Percentiles rank a stretch among this genome's conserved stretches.
phyloP scores from a whole-genome alignment of 2,797 vertebrate species.

The Hozukius guyotensis region DNA sequence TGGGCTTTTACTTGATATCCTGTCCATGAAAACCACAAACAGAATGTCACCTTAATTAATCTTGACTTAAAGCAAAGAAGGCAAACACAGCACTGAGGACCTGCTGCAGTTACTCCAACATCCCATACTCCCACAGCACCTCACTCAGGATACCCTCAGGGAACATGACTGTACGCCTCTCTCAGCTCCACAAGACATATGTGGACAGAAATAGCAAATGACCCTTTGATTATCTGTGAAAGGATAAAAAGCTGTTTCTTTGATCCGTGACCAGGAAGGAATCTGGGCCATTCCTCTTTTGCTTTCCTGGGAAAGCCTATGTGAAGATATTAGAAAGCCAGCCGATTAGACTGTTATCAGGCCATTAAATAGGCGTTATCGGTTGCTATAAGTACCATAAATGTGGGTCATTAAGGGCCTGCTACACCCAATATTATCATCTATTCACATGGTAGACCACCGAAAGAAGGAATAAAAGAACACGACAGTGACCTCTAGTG shows the following conservation, averaged over 20 bases:
- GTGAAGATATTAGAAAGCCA: background rate
- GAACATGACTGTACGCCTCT: background rate
- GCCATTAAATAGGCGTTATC: no score
- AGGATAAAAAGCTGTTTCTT: slow-evolving; percentile 35
- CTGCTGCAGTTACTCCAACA: background rate
- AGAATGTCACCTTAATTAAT: slow-evolving; percentile 3
- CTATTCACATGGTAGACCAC: no score
- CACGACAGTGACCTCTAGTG: no score
- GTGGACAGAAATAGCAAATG: slow-evolving; percentile 39
- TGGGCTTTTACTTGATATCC: background rate
- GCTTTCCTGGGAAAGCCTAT: slow-evolving; percentile 6
- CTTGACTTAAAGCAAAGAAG: background rate
- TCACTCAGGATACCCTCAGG: slow-evolving; percentile 13
- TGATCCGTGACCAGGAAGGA: slow-evolving; percentile 40
- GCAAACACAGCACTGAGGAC: background rate
- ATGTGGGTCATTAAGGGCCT: no score
- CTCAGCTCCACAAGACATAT: slow-evolving; percentile 18
- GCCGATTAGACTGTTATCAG: no score
- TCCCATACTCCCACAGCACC: slow-evolving; percentile 15
- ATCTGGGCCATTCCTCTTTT: slow-evolving; percentile 24
- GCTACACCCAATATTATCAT: no score
- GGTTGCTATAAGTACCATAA: no score
- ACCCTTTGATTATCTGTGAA: slow-evolving; percentile 46
- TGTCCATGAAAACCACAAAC: background rate
- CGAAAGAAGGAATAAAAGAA: no score